Evolutionary conservation across 2,888 invertebrate species (phyloP).

Genomic region (Magallana nippona): DNA sequence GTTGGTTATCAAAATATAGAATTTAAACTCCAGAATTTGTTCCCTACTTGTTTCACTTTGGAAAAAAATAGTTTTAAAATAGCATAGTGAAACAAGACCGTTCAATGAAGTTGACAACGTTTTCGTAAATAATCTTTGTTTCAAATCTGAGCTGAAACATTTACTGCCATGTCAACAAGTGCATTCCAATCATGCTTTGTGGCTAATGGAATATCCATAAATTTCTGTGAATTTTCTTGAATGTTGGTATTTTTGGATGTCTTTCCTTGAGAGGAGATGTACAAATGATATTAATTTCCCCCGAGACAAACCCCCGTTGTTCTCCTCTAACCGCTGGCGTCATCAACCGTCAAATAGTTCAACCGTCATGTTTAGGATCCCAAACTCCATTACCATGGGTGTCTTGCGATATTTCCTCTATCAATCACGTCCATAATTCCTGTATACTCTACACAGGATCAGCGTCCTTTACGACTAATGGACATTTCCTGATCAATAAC

Average conservation of each 20-base stretch:
- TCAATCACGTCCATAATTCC: constrained; percentile 11
- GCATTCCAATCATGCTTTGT: too few relatives aligned
- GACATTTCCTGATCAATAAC: not conserved
- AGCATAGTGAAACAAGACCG: too few relatives aligned
- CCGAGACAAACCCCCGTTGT: not conserved
- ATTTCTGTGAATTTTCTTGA: not conserved
- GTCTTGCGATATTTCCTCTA: constrained; percentile 10
- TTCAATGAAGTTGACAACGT: too few relatives aligned
- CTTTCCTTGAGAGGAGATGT: not conserved
- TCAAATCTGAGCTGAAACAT: too few relatives aligned
- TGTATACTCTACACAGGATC: constrained; percentile 9
- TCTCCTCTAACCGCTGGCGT: constrained; percentile 1
- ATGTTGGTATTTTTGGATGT: constrained; percentile 1
- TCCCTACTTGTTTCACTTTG: too few relatives aligned
- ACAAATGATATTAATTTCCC: not conserved
- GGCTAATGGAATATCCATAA: too few relatives aligned
- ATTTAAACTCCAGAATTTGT: too few relatives aligned
- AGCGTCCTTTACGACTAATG: not conserved
- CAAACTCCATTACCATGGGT: constrained; percentile 12
- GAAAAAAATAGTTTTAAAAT: too few relatives aligned
- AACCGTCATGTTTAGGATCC: not conserved
- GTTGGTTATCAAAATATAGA: too few relatives aligned
- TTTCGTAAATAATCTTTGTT: too few relatives aligned
- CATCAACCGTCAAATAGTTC: not conserved
- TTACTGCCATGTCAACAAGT: too few relatives aligned